Evolutionary conservation across 2,888 invertebrate genomes (phyloP).

Genomic region (Cryptocephalus moraei): DNA sequence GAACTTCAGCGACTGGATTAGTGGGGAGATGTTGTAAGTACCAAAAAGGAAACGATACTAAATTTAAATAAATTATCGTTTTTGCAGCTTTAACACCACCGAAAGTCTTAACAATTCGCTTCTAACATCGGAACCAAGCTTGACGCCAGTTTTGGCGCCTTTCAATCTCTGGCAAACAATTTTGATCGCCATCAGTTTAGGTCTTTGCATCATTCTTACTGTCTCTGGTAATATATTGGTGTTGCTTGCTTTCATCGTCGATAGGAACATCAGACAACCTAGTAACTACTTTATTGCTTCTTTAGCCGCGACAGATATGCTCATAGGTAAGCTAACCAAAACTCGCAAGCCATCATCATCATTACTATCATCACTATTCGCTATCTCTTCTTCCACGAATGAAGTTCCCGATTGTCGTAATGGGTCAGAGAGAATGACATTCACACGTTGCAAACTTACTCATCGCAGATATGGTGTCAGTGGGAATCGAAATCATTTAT

Average conservation of each 20-base stretch:
- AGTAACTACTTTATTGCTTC: conserved; percentile 99
- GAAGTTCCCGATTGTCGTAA: no score
- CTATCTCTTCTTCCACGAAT: no score
- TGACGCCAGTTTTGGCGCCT: conserved; percentile 59
- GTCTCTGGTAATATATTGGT: conserved; percentile 94
- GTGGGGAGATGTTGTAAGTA: neutral
- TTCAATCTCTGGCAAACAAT: conserved; percentile 86
- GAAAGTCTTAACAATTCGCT: neutral
- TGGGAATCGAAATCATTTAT: no score
- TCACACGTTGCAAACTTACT: no score
- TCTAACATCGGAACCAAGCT: conserved; percentile 1
- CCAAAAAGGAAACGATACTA: neutral
- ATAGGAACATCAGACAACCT: conserved; percentile 87
- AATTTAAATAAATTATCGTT: neutral
- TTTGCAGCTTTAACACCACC: neutral
- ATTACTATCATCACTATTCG: no score
- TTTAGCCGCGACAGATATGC: conserved; percentile 90
- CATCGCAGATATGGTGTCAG: no score
- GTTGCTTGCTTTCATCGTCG: conserved; percentile 87
- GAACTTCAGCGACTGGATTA: conserved; percentile 9
- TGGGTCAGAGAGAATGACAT: no score
- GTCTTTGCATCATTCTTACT: conserved; percentile 82
- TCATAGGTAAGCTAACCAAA: conserved; percentile 63
- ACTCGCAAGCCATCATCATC: no score
- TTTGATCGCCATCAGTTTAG: conserved; percentile 77